Conservation (phyloP, 1,140 invertebrate species). For the Heliconius eleuchia region DNA sequence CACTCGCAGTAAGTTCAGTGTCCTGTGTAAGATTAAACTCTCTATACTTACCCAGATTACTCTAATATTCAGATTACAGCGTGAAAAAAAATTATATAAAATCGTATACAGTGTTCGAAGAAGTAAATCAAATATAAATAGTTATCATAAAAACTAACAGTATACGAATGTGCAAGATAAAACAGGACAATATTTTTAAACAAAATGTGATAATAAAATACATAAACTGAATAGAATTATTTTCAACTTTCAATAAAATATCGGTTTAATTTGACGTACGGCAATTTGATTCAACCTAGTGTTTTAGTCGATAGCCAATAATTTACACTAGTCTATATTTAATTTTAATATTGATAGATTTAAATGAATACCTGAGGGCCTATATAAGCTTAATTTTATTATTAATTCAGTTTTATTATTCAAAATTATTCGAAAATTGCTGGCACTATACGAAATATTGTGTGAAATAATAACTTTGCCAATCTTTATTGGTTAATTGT, state of each 20-base stretch:
- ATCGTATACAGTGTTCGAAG: too few relatives aligned
- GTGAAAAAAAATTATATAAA: too few relatives aligned
- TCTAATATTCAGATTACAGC: too few relatives aligned
- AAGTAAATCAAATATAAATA: neutral
- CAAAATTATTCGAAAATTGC: neutral
- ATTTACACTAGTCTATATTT: slow-evolving; percentile 6
- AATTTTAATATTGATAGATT: slow-evolving; percentile 6
- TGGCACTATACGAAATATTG: neutral
- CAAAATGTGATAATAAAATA: neutral
- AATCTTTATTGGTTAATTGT: neutral
- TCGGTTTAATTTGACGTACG: neutral
- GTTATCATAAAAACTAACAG: too few relatives aligned
- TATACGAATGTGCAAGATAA: too few relatives aligned
- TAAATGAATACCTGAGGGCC: neutral
- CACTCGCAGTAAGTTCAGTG: too few relatives aligned
- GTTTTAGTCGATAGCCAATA: slow-evolving; percentile 5
- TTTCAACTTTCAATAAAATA: slow-evolving; percentile 10
- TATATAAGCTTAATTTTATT: neutral
- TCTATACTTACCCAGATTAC: too few relatives aligned
- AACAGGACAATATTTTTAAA: neutral
- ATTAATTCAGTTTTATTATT: neutral
- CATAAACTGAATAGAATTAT: neutral
- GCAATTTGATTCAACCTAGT: neutral
- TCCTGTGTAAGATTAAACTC: too few relatives aligned
- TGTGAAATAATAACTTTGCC: neutral